Evolutionary conservation across 2,888 invertebrate species (phyloP), one percentile per base, ranked within the genome.

Genomic region (Metalampra italica): DNA sequence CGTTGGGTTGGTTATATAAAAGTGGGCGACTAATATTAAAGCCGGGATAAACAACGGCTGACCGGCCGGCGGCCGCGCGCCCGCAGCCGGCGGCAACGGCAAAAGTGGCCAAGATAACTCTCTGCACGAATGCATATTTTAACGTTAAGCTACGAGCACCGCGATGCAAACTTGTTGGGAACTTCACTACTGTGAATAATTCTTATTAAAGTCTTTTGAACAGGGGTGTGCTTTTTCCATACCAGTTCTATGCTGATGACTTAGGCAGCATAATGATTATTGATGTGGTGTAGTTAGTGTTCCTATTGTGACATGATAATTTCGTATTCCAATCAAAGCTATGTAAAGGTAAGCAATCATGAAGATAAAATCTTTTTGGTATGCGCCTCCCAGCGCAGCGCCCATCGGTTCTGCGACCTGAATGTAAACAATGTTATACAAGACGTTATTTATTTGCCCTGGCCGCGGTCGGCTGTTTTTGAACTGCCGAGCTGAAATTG

Each of bases 91-190:
- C 67, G 72, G 71, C 75, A 60, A 71, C 70, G 68, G 75, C 71
- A 74, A 78, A 78, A 85, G 77, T 80, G 77, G 75, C 70, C 75
- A 74, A 80, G 83, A 80, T 80, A 85, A 79, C 76, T 79, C 75
- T 61, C 74, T 66, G 71, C 78, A 75, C 77, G 75, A 77, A 83
- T 85, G 82, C 83, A 87, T 86, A 85, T 84, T 85, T 86, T 80
- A 86, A 71, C 82, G 75, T 75, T 79, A 76, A 82, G 77, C 81
- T 78, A 75, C 73, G 72, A 73, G 43, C 67, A 68, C 70, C 68
- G 66, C 73, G 71, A 71, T 74, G 78, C 77, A 77, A 82, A 81
- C 83, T 84, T 82, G 77, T 74, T 75, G 63, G 72, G 60, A 84
- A 84, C 78, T 85, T 82, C 64, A 67, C 62, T 36, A 77, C n/a